phyloP scores from a whole-genome alignment of 2,113 vertebrate species.

The Cardinalis cardinalis region DNA sequence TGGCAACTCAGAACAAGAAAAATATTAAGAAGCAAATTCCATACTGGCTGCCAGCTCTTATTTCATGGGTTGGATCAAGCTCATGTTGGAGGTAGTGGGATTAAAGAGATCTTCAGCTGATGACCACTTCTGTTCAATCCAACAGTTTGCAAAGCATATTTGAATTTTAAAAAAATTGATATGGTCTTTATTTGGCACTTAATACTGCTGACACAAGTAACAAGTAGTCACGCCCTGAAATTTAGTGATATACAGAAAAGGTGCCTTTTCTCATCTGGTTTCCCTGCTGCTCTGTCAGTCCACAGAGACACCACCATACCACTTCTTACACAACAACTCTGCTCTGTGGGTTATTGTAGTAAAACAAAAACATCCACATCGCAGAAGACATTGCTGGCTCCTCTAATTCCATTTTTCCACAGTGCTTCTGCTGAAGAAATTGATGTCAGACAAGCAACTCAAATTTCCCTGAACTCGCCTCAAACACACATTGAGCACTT shows the following conservation, averaged over 20 bases:
- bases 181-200: background rate
- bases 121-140: background rate
- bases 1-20: background rate
- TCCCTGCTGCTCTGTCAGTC: background rate
- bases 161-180: background rate
- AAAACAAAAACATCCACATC: background rate
- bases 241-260: background rate
- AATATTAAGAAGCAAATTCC: background rate
- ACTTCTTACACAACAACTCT: background rate
- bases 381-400: background rate
- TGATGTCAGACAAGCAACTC: background rate
- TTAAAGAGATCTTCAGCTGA: background rate
- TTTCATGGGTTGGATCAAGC: background rate
- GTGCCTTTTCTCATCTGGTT: background rate
- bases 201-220: background rate
- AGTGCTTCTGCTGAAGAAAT: background rate
- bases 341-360: background rate
- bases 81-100: background rate
- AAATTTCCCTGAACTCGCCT: background rate
- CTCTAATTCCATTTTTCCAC: conserved; percentile 9
- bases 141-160: background rate
- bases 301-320: rapidly evolving
- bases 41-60: background rate
- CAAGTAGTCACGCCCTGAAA: background rate
- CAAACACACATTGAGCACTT: background rate